These are phyloP conservation scores for Trichechus manatus DNA, from an alignment of 2,113 vertebrate genomes.

Conservation along the genomic window DNA sequence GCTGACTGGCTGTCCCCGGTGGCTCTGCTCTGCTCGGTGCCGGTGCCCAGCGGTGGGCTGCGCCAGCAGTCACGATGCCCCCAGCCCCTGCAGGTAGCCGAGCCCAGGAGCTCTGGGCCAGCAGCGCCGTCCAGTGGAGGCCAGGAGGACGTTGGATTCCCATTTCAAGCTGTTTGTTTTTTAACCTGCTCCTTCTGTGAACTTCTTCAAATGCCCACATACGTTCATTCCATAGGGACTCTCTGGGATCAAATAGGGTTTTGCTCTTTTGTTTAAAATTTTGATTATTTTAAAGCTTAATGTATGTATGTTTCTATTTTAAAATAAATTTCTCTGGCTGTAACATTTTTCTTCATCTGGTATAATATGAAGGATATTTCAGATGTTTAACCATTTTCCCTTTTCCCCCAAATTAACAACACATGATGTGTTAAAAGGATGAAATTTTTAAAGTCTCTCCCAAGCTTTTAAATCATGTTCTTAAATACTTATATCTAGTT, in stretches of 20 bases:
- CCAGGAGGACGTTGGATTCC: neutral
- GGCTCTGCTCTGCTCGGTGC: neutral
- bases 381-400: neutral
- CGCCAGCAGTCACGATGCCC: neutral
- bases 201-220: neutral
- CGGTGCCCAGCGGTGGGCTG: neutral
- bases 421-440: neutral
- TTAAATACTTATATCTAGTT: neutral
- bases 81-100: neutral
- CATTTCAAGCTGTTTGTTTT: neutral
- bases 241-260: conserved; percentile 55
- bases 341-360: neutral
- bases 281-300: conserved; percentile 72
- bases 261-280: conserved; percentile 58
- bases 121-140: neutral
- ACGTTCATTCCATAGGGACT: conserved; percentile 2
- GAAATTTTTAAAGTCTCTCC: neutral
- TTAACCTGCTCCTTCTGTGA: neutral
- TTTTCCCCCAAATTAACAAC: neutral
- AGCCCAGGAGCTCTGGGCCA: neutral
- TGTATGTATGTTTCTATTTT: conserved; percentile 79
- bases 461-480: no score
- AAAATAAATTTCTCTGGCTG: conserved; percentile 81
- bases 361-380: neutral
- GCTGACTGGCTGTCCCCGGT: no score